Evolutionary conservation across 2,113 vertebrate genomes (phyloP).

Genomic region (Petroica traversi): DNA sequence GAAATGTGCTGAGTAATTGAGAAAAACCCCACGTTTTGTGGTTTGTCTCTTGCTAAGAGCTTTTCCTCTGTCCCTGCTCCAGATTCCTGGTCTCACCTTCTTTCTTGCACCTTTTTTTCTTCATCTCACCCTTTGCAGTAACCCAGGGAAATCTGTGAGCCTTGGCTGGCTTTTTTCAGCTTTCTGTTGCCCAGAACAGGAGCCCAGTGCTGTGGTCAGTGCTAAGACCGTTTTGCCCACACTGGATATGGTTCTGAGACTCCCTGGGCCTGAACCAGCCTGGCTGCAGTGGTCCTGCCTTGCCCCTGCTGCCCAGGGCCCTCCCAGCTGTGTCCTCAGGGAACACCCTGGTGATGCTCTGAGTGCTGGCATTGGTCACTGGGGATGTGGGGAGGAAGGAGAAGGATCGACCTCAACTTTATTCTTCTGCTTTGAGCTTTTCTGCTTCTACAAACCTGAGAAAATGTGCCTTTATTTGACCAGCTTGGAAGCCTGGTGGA

Average conservation of each 20-base stretch:
- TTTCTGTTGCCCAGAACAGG: background rate
- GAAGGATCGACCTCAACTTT: background rate
- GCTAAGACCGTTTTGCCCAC: fast-evolving
- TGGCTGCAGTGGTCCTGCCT: background rate
- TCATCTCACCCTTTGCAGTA: background rate
- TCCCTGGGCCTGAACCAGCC: background rate
- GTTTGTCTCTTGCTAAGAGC: background rate
- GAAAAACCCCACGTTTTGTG: fast-evolving
- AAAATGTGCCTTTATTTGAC: background rate
- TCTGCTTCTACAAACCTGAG: background rate
- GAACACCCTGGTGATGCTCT: fast-evolving
- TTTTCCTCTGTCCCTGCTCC: background rate
- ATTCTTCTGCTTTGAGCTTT: background rate
- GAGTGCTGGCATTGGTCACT: background rate
- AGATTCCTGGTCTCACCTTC: background rate
- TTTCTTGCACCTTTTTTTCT: background rate
- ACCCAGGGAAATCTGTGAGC: background rate
- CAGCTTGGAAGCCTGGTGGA: background rate
- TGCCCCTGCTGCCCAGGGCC: background rate
- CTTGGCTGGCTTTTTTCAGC: background rate
- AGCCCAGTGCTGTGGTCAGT: background rate
- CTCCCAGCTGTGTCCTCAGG: background rate
- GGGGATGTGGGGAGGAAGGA: background rate
- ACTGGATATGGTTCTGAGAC: fast-evolving
- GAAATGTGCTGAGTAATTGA: background rate